These are phyloP conservation scores for Neoseiulus cucumeris DNA, from an alignment of 1,140 invertebrate genomes.

Conservation along the genomic window DNA sequence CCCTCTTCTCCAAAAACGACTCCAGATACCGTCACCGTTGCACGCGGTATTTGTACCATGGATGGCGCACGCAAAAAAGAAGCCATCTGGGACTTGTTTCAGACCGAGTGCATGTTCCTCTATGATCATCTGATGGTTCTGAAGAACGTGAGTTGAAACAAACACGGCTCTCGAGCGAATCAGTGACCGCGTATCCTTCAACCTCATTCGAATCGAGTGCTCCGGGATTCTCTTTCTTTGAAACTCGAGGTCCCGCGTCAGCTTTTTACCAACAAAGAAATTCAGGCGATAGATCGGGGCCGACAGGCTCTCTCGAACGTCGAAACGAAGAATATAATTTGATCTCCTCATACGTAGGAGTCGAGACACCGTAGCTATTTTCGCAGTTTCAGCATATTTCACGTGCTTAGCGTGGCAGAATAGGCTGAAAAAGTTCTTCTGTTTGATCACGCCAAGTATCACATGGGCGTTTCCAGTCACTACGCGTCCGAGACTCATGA, in stretches of 20 bases:
- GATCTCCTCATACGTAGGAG: no score
- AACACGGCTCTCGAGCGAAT: no score
- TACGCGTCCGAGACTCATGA: no score
- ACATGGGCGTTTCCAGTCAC: not conserved
- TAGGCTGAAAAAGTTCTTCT: not conserved
- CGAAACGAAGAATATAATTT: no score
- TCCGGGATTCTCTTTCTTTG: no score
- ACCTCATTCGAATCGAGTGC: no score
- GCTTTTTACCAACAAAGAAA: no score
- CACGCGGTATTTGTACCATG: not conserved
- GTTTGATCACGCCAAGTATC: not conserved
- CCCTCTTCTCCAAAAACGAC: not conserved
- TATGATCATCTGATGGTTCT: constrained; percentile 47
- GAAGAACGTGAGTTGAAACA: constrained; percentile 40
- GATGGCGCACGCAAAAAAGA: constrained; percentile 26
- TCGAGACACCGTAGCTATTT: not conserved
- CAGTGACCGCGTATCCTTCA: no score
- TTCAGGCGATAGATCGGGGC: no score
- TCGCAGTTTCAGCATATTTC: not conserved
- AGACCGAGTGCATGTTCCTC: constrained; percentile 44
- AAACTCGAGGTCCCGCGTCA: no score
- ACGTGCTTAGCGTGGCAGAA: not conserved
- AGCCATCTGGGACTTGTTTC: constrained; percentile 48
- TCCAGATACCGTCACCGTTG: not conserved
- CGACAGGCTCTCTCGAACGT: no score